Conservation (phyloP, 1,140 invertebrate genomes). For the Melanaphis sacchari region DNA sequence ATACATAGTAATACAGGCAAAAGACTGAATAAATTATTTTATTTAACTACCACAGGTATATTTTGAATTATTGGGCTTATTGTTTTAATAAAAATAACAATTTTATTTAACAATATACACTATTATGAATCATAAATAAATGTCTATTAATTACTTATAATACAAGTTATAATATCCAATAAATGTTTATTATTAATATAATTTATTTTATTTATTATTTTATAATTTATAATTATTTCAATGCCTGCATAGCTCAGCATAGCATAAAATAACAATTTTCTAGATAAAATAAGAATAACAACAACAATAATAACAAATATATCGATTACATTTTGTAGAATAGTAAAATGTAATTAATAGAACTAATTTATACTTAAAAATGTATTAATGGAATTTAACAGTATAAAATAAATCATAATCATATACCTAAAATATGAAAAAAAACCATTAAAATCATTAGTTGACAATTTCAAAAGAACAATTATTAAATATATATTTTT, state of each 20-base stretch:
- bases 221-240: neutral
- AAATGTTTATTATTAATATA: neutral
- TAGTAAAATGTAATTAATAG: neutral
- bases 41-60: neutral
- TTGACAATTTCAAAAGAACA: neutral
- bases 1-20: neutral
- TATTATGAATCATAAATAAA: neutral
- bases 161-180: neutral
- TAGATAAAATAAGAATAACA: neutral
- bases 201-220: neutral
- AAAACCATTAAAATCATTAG: conserved; percentile 25
- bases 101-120: neutral
- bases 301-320: neutral
- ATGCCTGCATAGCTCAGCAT: neutral
- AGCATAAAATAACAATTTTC: neutral
- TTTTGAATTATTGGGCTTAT: neutral
- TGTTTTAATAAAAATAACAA: neutral
- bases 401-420: neutral
- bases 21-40: neutral
- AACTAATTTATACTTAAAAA: conserved; percentile 3
- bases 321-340: neutral
- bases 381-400: neutral
- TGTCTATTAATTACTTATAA: neutral
- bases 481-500: neutral
- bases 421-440: neutral